A percentile compares a stretch with the other conserved stretches of the same genome.
phyloP scores from a whole-genome alignment of 2,888 invertebrate species.

The Griposia aprilina region DNA sequence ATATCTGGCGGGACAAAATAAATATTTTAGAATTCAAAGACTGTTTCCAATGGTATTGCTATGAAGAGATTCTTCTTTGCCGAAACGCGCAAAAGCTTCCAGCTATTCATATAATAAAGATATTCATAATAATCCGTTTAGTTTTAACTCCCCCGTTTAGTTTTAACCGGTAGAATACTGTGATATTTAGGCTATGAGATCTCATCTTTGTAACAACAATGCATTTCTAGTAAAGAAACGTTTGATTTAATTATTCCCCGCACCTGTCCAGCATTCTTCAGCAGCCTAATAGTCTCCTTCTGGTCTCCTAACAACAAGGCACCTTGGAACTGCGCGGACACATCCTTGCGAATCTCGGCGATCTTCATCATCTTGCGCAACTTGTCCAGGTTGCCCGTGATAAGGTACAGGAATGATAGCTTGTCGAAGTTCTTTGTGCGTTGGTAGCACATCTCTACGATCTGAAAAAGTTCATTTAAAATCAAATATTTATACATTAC shows the following conservation, averaged over 20 bases:
- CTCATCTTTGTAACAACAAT: no score
- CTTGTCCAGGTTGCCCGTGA: slow-evolving; percentile 99
- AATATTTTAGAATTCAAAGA: no score
- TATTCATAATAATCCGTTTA: no score
- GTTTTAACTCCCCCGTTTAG: no score
- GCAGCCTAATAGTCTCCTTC: slow-evolving; percentile 95
- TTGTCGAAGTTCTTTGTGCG: slow-evolving; percentile 99
- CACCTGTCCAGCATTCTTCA: slow-evolving; percentile 93
- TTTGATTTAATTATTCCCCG: neutral
- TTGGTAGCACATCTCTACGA: slow-evolving; percentile 99
- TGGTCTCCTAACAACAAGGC: slow-evolving; percentile 98
- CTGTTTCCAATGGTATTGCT: no score
- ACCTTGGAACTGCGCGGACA: slow-evolving; percentile 99
- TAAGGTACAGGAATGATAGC: slow-evolving; percentile 98
- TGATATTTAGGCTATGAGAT: no score
- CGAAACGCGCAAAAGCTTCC: no score
- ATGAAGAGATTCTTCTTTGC: no score
- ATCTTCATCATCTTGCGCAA: slow-evolving; percentile 99
- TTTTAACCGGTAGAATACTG: no score
- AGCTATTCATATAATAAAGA: no score
- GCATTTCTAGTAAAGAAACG: no score
- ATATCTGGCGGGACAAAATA: slow-evolving; percentile 86
- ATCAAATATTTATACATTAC: no score
- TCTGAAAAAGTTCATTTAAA: slow-evolving; percentile 70
- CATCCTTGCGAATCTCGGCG: slow-evolving; percentile 99